Conservation (phyloP, 1,140 invertebrate genomes). For the Eulimnadia texana region DNA sequence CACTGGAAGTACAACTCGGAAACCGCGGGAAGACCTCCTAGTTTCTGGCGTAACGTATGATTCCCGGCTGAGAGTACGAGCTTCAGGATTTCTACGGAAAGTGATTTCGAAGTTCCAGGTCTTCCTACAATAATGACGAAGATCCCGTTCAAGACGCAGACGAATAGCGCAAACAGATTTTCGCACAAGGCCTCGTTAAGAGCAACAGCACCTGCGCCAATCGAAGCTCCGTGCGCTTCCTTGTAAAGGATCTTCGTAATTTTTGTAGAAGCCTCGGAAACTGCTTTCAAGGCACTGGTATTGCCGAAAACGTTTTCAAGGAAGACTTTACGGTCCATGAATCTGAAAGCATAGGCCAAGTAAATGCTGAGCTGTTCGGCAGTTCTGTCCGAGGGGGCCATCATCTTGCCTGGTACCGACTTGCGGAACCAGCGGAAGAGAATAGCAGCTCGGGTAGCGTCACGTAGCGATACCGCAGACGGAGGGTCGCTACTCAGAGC, state of each 20-base stretch:
- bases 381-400: neutral
- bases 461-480: conserved; percentile 1
- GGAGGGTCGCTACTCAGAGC: neutral
- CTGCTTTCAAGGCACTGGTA: neutral
- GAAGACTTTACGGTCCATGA: neutral
- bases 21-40: conserved; percentile 1
- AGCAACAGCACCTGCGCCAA: conserved; percentile 2
- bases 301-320: conserved; percentile 1
- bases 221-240: conserved; percentile 1
- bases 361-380: neutral
- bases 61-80: neutral
- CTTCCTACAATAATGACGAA: conserved; percentile 6
- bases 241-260: neutral
- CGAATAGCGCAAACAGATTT: conserved; percentile 6
- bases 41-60: neutral
- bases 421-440: conserved; percentile 2
- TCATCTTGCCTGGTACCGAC: neutral
- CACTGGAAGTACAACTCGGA: conserved; percentile 7
- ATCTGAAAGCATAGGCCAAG: conserved; percentile 2
- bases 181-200: conserved; percentile 4
- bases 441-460: neutral
- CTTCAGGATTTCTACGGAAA: conserved; percentile 8
- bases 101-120: conserved; percentile 1
- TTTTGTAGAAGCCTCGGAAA: neutral
- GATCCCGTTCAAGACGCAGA: conserved; percentile 8